phyloP scores from a whole-genome alignment of 2,113 vertebrate genomes.

The Charadrius vociferus region DNA sequence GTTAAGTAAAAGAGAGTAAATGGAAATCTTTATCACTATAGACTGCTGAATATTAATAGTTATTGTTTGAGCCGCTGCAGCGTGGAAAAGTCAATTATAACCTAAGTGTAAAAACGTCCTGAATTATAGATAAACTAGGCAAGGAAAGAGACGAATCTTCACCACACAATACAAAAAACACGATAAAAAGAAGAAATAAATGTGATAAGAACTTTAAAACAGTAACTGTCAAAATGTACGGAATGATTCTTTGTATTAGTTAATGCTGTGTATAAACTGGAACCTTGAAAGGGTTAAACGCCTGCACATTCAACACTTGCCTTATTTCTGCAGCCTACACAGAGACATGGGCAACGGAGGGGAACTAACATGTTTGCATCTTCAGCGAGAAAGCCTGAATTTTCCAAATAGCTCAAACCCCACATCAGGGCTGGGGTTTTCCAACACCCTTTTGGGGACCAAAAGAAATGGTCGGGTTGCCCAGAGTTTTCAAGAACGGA shows the following conservation, averaged over 20 bases:
- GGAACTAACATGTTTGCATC: constrained; percentile 25
- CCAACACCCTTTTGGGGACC: neutral
- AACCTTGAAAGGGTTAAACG: constrained; percentile 42
- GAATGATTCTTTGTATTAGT: neutral
- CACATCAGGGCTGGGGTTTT: neutral
- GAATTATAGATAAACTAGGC: constrained; percentile 74
- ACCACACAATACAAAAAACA: constrained; percentile 28
- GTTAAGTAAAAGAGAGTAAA: constrained; percentile 69
- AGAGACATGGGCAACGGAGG: neutral
- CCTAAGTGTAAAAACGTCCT: constrained; percentile 63
- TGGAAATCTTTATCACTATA: constrained; percentile 75
- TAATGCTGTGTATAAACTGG: neutral
- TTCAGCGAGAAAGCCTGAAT: constrained; percentile 3
- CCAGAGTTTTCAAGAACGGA: neutral
- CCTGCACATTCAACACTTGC: neutral
- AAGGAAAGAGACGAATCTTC: constrained; percentile 46
- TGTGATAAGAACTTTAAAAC: constrained; percentile 63
- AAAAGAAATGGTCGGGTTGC: neutral
- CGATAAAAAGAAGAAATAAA: constrained; percentile 55
- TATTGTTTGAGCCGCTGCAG: constrained; percentile 72
- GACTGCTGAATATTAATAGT: constrained; percentile 75
- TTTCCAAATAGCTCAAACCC: neutral
- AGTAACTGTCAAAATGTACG: neutral
- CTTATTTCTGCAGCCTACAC: constrained; percentile 39
- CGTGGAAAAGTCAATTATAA: constrained; percentile 75